These are phyloP conservation scores for Isichthys henryi DNA, from an alignment of 2,113 vertebrate species.

Conservation along the genomic window DNA sequence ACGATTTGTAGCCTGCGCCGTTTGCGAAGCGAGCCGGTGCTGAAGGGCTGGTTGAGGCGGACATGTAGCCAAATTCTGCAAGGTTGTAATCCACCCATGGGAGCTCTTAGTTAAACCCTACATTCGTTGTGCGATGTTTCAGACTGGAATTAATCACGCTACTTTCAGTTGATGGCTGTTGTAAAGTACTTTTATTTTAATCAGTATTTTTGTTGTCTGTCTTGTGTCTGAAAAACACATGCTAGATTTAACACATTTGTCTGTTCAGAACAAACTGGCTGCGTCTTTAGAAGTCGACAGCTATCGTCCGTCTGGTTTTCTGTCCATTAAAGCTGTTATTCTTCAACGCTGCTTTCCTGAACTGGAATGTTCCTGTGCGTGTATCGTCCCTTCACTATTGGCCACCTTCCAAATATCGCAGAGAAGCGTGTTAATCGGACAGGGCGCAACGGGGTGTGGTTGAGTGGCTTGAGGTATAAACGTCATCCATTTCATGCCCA, in stretches of 20 bases:
- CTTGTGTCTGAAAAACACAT: not conserved
- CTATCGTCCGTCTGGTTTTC: not conserved
- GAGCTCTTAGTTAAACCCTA: not conserved
- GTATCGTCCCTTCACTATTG: too few species aligned
- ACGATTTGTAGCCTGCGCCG: slow-evolving; percentile 75
- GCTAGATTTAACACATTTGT: not conserved
- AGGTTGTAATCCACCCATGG: slow-evolving; percentile 50
- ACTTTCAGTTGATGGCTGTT: not conserved
- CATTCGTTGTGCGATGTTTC: not conserved
- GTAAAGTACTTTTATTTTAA: not conserved
- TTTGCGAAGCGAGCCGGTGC: slow-evolving; percentile 27
- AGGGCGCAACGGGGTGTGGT: not conserved
- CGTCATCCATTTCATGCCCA: not conserved
- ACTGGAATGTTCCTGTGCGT: not conserved
- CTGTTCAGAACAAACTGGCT: not conserved
- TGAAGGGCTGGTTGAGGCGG: slow-evolving; percentile 44
- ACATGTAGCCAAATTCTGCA: slow-evolving; percentile 46
- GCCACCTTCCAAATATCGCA: not conserved
- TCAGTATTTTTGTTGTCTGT: slow-evolving; percentile 9
- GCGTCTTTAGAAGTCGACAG: not conserved
- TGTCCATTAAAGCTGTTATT: not conserved
- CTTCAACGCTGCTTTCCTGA: not conserved
- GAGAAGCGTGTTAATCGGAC: not conserved
- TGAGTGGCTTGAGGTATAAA: not conserved
- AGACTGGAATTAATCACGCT: not conserved